Evolutionary conservation across 2,888 invertebrate species (phyloP).

Genomic region (Cephus nigrinus): DNA sequence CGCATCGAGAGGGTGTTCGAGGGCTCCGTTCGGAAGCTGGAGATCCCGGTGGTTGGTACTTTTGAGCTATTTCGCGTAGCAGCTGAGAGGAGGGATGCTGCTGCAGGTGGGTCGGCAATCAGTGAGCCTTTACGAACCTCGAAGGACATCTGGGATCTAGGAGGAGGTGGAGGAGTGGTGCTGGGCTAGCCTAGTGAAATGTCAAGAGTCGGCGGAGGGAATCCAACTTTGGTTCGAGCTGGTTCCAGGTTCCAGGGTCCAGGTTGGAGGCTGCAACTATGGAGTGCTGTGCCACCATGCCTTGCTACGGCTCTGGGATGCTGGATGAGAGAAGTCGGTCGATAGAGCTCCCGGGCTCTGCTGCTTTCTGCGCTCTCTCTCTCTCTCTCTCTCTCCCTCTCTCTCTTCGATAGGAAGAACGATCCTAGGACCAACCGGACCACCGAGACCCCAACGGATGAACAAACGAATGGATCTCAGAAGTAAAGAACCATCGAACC

Average conservation of each 20-base stretch:
- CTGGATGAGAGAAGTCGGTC: conserved; percentile 61
- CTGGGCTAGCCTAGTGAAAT: conserved; percentile 40
- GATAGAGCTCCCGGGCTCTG: conserved; percentile 59
- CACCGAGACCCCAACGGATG: conserved; percentile 36
- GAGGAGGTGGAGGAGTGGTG: neutral
- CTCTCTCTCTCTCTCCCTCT: conserved; percentile 17
- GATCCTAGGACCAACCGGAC: neutral
- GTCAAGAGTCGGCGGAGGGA: conserved; percentile 49
- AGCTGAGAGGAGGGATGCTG: neutral
- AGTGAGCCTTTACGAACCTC: conserved; percentile 48
- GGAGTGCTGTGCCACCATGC: neutral
- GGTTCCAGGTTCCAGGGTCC: conserved; percentile 15
- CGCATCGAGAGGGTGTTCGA: neutral
- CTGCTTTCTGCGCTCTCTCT: conserved; percentile 13
- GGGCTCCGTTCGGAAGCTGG: neutral
- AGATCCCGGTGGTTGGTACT: too few species aligned
- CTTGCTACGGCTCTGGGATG: conserved; percentile 50
- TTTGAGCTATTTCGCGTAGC: too few species aligned
- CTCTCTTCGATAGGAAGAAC: conserved; percentile 17
- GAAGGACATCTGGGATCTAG: conserved; percentile 50
- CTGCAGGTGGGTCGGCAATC: conserved; percentile 39
- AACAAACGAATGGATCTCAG: conserved; percentile 30
- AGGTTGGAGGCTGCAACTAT: conserved; percentile 45
- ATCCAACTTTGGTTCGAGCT: conserved; percentile 32
- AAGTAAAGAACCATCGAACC: too few species aligned